Evolutionary conservation across 2,113 vertebrate genomes (phyloP), one percentile per base, ranked within the genome.

Genomic region (Neotoma lepida): DNA sequence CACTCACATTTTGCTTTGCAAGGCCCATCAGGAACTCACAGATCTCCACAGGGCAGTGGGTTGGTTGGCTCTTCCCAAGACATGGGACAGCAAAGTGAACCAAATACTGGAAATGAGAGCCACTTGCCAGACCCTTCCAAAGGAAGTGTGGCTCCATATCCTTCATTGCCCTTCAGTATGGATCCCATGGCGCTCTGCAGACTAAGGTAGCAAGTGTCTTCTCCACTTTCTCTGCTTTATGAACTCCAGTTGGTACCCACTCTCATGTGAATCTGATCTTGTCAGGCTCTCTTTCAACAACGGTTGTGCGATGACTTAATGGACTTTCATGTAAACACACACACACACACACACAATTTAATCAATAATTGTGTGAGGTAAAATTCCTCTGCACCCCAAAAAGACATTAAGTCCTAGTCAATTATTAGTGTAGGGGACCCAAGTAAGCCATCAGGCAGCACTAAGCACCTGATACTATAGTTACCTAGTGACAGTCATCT

Each of bases 271-370:
- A 49, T 61, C 54, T 46, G 22, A 9, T 91, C 76, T 92, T 39
- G 28, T 87, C 63, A 39, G 46, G 56, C 44, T 78, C 85, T 71
- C 86, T 88, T 74, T 71, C n/a, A 26, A 26, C 13, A 61, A 2
- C 44, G 17, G 44, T 76, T 49, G 54, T 28, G 39, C 28, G 6
- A 68, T 44, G 33, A 86, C 22, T 81, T 92, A 82, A 54, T 89
- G 58, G 24, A 49, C 86, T 82, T 95, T 95, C 56, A 77, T 95
- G 35, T 51, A 61, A 86, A 76, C 35, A 54, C 51, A 54, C 30
- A 49, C 14, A 30, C 30, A 54, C 49, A 76, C 13, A 81, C 7
- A 74, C 28, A 68, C 9, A 35, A 64, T 73, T 76, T 85, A 93
- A 24, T 74, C 91, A 84, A 68, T 54, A 81, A 81, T 71, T 88